Evolutionary conservation across 2,113 vertebrate species (phyloP).

Genomic region (Callocephalon fimbriatum): DNA sequence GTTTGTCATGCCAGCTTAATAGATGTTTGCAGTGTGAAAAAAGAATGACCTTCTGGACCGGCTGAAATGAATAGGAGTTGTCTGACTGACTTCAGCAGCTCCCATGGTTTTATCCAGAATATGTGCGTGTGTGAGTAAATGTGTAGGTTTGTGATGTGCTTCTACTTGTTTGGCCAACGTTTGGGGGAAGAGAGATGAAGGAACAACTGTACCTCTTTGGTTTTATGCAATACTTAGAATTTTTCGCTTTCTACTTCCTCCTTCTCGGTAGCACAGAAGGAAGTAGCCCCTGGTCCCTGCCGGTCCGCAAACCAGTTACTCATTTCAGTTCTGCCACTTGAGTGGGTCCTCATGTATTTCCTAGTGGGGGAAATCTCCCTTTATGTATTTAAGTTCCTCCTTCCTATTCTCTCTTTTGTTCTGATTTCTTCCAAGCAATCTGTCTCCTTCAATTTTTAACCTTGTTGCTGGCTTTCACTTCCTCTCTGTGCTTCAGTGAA

Average conservation of each 20-base stretch:
- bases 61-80: neutral
- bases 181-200: slow-evolving; percentile 27
- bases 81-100: neutral
- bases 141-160: neutral
- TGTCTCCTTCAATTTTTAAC: slow-evolving; percentile 26
- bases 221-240: slow-evolving; percentile 55
- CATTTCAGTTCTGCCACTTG: slow-evolving; percentile 25
- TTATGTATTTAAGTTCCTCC: slow-evolving; percentile 2
- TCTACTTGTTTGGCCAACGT: neutral
- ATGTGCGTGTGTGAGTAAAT: neutral
- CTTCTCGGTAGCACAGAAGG: slow-evolving; percentile 16
- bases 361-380: slow-evolving; percentile 4
- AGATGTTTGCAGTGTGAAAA: neutral
- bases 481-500: slow-evolving; percentile 17
- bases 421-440: slow-evolving; percentile 48
- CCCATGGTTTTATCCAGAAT: neutral
- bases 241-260: slow-evolving; percentile 49
- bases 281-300: neutral
- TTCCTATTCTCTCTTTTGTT: slow-evolving; percentile 56
- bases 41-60: neutral
- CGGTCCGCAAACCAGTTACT: slow-evolving; percentile 47
- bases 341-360: neutral
- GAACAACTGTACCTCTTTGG: neutral
- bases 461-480: slow-evolving; percentile 62
- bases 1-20: neutral